A percentile compares a stretch with the other conserved stretches of the same genome.
These are phyloP conservation scores for Labeo rohita DNA, from an alignment of 2,113 vertebrate species.

Conservation along the genomic window DNA sequence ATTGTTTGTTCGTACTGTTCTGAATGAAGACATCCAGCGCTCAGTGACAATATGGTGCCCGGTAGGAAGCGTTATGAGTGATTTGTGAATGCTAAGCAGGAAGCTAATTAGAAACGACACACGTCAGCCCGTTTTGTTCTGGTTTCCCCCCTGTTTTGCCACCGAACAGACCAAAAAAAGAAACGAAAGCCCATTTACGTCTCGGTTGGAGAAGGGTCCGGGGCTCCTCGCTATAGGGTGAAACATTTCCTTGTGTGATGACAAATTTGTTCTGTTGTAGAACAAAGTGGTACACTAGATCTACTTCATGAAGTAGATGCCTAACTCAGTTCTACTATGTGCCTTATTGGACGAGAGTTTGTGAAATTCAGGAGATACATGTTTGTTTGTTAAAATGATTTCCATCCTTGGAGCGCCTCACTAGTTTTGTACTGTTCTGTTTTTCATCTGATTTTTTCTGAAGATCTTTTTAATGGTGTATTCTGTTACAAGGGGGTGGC, in stretches of 20 bases:
- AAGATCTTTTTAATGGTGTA: conserved; percentile 99
- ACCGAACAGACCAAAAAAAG: conserved; percentile 95
- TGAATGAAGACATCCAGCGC: conserved; percentile 69
- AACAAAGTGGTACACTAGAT: conserved; percentile 96
- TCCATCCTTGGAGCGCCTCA: conserved; percentile 98
- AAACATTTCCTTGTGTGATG: conserved; percentile 83
- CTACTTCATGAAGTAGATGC: conserved; percentile 94
- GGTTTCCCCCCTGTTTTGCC: conserved; percentile 68
- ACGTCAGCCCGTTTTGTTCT: conserved; percentile 46
- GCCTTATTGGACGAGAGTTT: conserved; percentile 99
- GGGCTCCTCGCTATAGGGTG: conserved; percentile 84
- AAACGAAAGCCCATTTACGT: conserved; percentile 64
- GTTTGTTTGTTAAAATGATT: conserved; percentile 98
- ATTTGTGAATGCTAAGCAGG: conserved; percentile 49
- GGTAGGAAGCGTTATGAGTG: conserved; percentile 93
- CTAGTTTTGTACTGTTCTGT: conserved; percentile 97
- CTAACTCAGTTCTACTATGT: conserved; percentile 99
- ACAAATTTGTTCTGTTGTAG: conserved; percentile 95
- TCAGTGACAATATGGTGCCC: conserved; percentile 92
- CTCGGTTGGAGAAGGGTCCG: conserved; percentile 10
- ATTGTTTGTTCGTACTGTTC: not conserved
- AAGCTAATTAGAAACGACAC: conserved; percentile 60
- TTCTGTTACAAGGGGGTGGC: conserved; percentile 94
- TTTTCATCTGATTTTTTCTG: conserved; percentile 91
- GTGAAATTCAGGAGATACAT: conserved; percentile 99